Percentiles rank a stretch among this genome's conserved stretches.
These are phyloP conservation scores for Phalacrocorax carbo DNA, from an alignment of 2,113 vertebrate species.

Conservation along the genomic window DNA sequence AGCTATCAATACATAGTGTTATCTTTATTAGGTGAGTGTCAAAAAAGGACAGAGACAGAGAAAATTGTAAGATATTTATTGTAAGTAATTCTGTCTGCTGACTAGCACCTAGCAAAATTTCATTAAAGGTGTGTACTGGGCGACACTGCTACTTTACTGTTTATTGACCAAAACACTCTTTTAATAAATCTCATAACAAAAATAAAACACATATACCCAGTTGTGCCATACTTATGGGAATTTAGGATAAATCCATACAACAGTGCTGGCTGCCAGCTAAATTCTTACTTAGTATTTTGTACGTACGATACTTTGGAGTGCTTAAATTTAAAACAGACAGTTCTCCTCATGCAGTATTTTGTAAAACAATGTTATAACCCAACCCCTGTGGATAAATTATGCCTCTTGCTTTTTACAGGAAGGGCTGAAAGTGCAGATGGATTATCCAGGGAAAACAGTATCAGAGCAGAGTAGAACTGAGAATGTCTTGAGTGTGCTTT, in stretches of 20 bases:
- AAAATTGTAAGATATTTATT: not conserved
- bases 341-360: not conserved
- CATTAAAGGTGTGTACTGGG: not conserved
- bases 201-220: not conserved
- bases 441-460: not conserved
- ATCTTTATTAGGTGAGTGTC: not conserved
- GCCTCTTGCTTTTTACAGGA: not conserved
- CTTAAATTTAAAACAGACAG: not conserved
- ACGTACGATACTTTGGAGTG: not conserved
- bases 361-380: not conserved
- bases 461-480: not conserved
- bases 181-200: not conserved
- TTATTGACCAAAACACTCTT: not conserved
- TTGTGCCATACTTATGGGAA: not conserved
- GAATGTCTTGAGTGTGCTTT: not conserved
- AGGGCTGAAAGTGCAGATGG: not conserved
- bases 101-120: not conserved
- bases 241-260: not conserved
- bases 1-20: not conserved
- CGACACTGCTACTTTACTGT: not conserved
- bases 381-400: not conserved
- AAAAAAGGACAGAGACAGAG: not conserved
- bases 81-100: not conserved
- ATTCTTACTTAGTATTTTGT: not conserved
- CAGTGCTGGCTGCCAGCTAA: not conserved